Conservation (phyloP, 2,888 invertebrate species). For the Pseudolycoriella hygida region DNA sequence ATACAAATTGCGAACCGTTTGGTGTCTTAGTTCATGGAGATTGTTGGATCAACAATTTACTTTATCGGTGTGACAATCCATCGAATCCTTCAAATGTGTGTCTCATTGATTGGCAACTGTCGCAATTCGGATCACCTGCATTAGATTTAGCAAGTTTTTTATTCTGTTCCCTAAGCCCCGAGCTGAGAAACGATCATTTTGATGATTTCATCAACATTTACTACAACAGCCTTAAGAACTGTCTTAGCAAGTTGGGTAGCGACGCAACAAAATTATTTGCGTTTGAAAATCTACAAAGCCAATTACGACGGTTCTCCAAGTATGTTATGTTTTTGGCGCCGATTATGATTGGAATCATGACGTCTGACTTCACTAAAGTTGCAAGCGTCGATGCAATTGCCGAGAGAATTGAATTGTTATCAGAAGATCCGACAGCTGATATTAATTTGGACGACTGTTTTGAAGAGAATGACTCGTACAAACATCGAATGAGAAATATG, state of each 20-base stretch:
- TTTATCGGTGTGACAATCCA: conserved; percentile 17
- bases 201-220: conserved; percentile 17
- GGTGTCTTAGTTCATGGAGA: conserved; percentile 24
- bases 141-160: conserved; percentile 22
- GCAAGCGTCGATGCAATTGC: conserved; percentile 18
- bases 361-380: conserved; percentile 17
- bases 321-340: conserved; percentile 20
- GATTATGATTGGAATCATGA: conserved; percentile 20
- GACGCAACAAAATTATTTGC: conserved; percentile 16
- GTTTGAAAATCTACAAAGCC: conserved; percentile 15
- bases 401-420: background rate
- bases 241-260: conserved; percentile 17
- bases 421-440: conserved; percentile 11
- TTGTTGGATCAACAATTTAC: conserved; percentile 26
- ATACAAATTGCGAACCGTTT: conserved; percentile 18
- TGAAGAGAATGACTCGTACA: too few relatives aligned
- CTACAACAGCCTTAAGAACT: conserved; percentile 13
- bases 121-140: conserved; percentile 22
- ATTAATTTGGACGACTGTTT: too few relatives aligned
- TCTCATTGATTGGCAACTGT: conserved; percentile 24
- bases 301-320: conserved; percentile 17
- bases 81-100: conserved; percentile 14
- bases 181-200: conserved; percentile 17
- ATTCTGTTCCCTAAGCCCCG: conserved; percentile 18
- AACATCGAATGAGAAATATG: too few relatives aligned